A percentile compares a stretch with the other conserved stretches of the same genome.
phyloP scores from a whole-genome alignment of 1,140 invertebrate genomes.

The Pseudomyrmex pallidus region DNA sequence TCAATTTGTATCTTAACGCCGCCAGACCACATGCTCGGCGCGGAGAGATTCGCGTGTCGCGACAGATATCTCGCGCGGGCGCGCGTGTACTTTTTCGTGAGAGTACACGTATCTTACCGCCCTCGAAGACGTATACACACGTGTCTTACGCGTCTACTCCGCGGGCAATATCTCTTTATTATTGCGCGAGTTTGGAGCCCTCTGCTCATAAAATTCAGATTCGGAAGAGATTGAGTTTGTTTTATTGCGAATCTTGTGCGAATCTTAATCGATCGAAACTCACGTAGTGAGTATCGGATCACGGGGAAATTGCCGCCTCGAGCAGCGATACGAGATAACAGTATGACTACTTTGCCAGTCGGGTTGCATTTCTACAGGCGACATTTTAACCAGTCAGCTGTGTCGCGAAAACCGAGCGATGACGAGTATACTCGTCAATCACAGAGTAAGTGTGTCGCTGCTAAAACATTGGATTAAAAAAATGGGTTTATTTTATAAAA shows the following conservation, averaged over 20 bases:
- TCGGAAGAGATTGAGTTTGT: conserved; percentile 8
- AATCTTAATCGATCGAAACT: conserved; percentile 43
- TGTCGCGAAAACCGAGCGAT: too few relatives aligned
- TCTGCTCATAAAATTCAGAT: conserved; percentile 59
- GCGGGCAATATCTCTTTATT: conserved; percentile 61
- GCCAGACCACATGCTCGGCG: conserved; percentile 75
- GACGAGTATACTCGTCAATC: too few relatives aligned
- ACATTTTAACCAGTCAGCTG: too few relatives aligned
- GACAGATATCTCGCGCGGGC: conserved; percentile 43
- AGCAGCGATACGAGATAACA: too few relatives aligned
- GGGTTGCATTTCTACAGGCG: not conserved
- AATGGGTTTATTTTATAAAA: too few relatives aligned
- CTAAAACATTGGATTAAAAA: too few relatives aligned
- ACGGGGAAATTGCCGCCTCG: too few relatives aligned
- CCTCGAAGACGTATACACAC: too few relatives aligned
- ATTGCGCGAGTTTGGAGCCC: not conserved
- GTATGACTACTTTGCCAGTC: not conserved
- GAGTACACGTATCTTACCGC: conserved; percentile 54
- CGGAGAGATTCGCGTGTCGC: conserved; percentile 61
- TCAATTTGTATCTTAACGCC: conserved; percentile 84
- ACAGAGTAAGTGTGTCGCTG: too few relatives aligned
- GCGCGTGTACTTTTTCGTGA: not conserved
- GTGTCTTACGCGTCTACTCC: not conserved
- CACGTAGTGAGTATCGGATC: too few relatives aligned
- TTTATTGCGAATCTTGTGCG: conserved; percentile 52